Base-by-base conservation (phyloP, 92 coral and sea anemone species). In the Epizoanthus stellaris region DNA sequence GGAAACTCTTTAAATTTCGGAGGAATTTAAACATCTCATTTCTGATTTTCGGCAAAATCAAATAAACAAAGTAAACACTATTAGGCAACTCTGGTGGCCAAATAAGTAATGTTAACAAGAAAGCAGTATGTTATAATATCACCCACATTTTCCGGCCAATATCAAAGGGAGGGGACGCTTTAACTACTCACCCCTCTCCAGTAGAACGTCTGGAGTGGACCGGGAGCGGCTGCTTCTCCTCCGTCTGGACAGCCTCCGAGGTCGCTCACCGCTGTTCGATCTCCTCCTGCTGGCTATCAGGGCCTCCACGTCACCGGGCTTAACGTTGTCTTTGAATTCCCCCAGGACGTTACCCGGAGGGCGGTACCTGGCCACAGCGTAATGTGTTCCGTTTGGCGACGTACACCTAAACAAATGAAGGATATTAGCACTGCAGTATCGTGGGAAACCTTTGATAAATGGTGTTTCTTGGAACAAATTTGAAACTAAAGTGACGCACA, bases 311-410 rank as follows among this genome's bases (percentile, higher is more conserved):
- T 88, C 87, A 21, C 90, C 92, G 11, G 94, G 88, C 60, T 93
- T 92, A 19, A 94, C 91, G 64, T 93, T 87, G 30, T 92, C 95
- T 47, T 77, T 85, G 87, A 94, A 94, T 69, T 90, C 92, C 36
- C 98, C 98, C 61, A 94, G 70, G 15, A 94, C 70, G 59, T 97
- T 97, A 67, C 99, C 99, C 10, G 97, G 94, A 14, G 99, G 99
- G 76, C 88, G 88, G 62, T 97, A 97, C 87, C 98, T 87, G 36
- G 98, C 99, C 1, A 95, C 99, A 53, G 95, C 91, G 81, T 87
- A 93, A 59, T 94, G 95, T 20, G 93, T 89, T 63, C 99, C 99
- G 76, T 91, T 93, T 63, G 67, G 20, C 2, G 83, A 62, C 60
- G 59, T 79, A 19, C 83, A 25, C 45, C 83, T 79, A 23, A 23